Conservation (phyloP, 2,888 invertebrate species). For the Mythimna albipuncta region DNA sequence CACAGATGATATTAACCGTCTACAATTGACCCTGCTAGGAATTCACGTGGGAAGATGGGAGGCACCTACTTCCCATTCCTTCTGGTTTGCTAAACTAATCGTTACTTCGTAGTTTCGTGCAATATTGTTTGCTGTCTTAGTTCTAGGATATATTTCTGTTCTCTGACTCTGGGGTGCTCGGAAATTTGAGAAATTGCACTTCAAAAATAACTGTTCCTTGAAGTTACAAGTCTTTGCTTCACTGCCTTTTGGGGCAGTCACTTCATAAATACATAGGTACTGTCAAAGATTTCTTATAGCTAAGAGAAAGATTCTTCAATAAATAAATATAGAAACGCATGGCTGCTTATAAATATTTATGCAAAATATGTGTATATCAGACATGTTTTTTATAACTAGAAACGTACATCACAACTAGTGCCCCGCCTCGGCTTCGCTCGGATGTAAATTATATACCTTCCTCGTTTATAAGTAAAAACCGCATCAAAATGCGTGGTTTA, state of each 20-base stretch:
- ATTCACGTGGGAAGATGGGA: constrained; percentile 16
- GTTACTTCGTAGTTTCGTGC: not conserved
- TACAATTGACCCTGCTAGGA: constrained; percentile 22
- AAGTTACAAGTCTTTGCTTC: not conserved
- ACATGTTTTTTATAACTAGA: not conserved
- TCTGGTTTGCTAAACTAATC: not conserved
- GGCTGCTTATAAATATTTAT: not conserved
- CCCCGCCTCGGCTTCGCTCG: no score
- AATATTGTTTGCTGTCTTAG: not conserved
- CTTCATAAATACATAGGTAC: not conserved
- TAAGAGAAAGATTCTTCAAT: not conserved
- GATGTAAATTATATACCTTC: no score
- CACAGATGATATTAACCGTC: not conserved
- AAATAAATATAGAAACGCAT: not conserved
- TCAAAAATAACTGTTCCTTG: not conserved
- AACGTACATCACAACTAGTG: not conserved
- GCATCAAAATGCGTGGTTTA: no score
- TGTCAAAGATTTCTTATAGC: not conserved
- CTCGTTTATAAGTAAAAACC: no score
- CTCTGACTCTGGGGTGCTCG: not conserved
- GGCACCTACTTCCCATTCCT: constrained; percentile 14
- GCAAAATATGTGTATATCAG: not conserved
- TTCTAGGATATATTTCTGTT: not conserved
- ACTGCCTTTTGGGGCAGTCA: not conserved
- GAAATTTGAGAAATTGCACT: not conserved